These are phyloP conservation scores for Mormyrus iriodes DNA, from an alignment of 2,113 vertebrate species.

Conservation along the genomic window DNA sequence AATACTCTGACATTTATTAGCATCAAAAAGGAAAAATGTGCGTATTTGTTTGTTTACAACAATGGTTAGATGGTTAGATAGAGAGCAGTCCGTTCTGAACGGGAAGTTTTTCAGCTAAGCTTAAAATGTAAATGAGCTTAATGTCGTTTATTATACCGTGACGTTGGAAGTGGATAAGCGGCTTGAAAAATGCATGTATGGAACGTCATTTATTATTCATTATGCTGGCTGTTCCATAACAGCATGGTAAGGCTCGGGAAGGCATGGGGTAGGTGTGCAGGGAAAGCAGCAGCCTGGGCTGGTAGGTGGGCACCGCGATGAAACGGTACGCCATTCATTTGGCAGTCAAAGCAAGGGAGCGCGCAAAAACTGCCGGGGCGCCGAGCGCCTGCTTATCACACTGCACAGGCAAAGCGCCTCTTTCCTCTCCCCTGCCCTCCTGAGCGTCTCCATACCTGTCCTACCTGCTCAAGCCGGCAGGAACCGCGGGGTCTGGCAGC, in stretches of 20 bases:
- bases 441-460: background rate
- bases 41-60: background rate
- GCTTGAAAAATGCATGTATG: background rate
- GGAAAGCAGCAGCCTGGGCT: background rate
- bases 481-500: background rate
- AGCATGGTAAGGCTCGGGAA: background rate
- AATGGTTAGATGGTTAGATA: too few relatives aligned
- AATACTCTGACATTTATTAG: background rate
- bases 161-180: background rate
- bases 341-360: background rate
- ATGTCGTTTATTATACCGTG: background rate
- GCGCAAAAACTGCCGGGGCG: background rate
- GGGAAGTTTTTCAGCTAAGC: background rate
- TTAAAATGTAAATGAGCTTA: background rate
- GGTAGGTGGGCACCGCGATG: background rate
- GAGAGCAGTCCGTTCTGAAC: background rate
- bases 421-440: too few relatives aligned
- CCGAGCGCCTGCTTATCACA: background rate
- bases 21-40: background rate
- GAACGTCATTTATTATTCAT: constrained; percentile 3
- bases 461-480: background rate
- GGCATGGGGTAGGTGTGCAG: background rate
- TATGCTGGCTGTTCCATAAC: background rate
- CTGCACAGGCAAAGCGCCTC: background rate
- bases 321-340: background rate